Evolutionary conservation across 2,797 vertebrate species (phyloP), one percentile per base, ranked within the genome.

Genomic region (Gallirallus australis): DNA sequence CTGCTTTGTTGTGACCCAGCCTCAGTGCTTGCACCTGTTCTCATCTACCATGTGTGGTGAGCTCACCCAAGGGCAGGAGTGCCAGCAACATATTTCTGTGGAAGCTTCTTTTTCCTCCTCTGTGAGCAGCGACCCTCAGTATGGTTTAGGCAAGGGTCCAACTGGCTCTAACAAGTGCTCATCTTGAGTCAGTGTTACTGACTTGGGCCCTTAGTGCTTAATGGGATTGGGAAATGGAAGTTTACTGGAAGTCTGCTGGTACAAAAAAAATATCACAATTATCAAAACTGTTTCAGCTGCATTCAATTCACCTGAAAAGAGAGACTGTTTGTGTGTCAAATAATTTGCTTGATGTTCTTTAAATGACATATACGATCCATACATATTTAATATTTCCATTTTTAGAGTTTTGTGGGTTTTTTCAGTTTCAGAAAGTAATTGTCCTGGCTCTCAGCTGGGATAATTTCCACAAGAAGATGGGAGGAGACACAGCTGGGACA

Each of bases 1-100:
- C 21, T 27, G 28, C 17, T 61, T 63, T 56, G 14, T 59, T 66
- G 66, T 73, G 48, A 64, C 33, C 42, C 27, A 72, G 21, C 11
- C 17, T 35, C 2, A 0, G 7, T 14, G 21, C 30, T 68, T 64
- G 45, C 39, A 52, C 45, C 30, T 66, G 23, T 20, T 71, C 8
- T 56, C 39, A 60, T 8, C 39, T 47, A 37, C 14, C 0, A 0
- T 2, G 0, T 0, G 0, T 42, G 24, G 9, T 60, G 9, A 14
- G 52, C 30, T 25, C 9, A 45, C 25, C 15, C 35, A 40, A n/a
- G 11, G 25, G 12, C 60, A 52, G n/a, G 23, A 54, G 17, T 12
- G 8, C 19, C 45, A 72, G 19, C 33, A 73, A 24, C 18, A 9
- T 59, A 5, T 27, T 57, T 66, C 57, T 60, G 7, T 28, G 47